phyloP scores from a whole-genome alignment of 2,888 invertebrate genomes.

The Brachylomia viminalis region DNA sequence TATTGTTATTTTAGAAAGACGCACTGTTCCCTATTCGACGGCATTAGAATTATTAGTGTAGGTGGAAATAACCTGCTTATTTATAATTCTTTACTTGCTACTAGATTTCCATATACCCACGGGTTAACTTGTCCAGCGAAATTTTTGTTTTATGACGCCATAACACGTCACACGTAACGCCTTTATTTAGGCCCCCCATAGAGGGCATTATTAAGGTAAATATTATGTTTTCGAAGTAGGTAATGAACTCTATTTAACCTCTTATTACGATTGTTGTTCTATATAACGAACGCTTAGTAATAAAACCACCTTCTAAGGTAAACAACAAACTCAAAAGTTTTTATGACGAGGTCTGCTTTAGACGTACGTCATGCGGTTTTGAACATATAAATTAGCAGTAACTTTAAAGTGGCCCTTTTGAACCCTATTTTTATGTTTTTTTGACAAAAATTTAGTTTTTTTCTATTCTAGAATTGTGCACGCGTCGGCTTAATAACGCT shows the following conservation, averaged over 20 bases:
- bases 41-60: not conserved
- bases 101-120: not conserved
- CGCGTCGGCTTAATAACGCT: not conserved
- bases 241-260: slow-evolving; percentile 2
- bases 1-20: not conserved
- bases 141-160: not conserved
- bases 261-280: not conserved
- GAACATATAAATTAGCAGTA: too few species aligned
- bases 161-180: not conserved
- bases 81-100: not conserved
- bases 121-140: too few species aligned
- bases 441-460: not conserved
- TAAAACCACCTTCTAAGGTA: not conserved
- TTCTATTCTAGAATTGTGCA: not conserved
- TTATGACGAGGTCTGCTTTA: not conserved
- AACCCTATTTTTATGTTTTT: not conserved
- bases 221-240: not conserved
- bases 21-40: not conserved
- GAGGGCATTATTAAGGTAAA: not conserved
- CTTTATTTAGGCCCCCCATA: not conserved
- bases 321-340: not conserved
- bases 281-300: not conserved
- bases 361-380: not conserved
- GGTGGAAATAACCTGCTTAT: not conserved
- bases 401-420: not conserved